A percentile compares a stretch with the other conserved stretches of the same genome.
phyloP scores from a whole-genome alignment of 1,140 invertebrate genomes.

The Prorops nasuta region DNA sequence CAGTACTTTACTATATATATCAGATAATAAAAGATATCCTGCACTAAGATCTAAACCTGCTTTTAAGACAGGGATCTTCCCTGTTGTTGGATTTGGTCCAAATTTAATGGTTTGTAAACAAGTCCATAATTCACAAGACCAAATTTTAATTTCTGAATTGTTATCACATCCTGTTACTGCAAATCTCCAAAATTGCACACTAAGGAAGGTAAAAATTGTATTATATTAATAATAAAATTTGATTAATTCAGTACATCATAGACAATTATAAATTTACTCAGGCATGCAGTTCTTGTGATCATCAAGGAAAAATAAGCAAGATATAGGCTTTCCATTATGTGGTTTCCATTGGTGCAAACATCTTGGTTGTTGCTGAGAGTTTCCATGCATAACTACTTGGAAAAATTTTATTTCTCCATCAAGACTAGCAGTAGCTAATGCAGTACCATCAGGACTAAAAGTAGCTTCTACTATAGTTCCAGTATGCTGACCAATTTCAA shows the following conservation, averaged over 20 bases:
- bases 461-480: slow-evolving; percentile 80
- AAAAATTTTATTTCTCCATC: slow-evolving; percentile 92
- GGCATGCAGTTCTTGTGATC: slow-evolving; percentile 80
- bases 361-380: slow-evolving; percentile 57
- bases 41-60: slow-evolving; percentile 79
- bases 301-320: slow-evolving; percentile 87
- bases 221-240: no score
- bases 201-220: no score
- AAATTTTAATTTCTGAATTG: slow-evolving; percentile 89
- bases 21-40: slow-evolving; percentile 80
- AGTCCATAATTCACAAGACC: slow-evolving; percentile 91
- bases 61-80: slow-evolving; percentile 62
- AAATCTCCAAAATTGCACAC: slow-evolving; percentile 90
- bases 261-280: slow-evolving; percentile 67
- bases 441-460: slow-evolving; percentile 91
- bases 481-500: slow-evolving; percentile 68
- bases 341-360: slow-evolving; percentile 91
- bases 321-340: slow-evolving; percentile 80
- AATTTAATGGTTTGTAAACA: slow-evolving; percentile 87
- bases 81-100: slow-evolving; percentile 48
- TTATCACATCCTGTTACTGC: slow-evolving; percentile 86
- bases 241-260: neutral
- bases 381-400: slow-evolving; percentile 62
- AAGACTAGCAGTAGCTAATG: slow-evolving; percentile 81
- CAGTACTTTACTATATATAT: slow-evolving; percentile 74